phyloP scores from a whole-genome alignment of 2,888 invertebrate species.

The Caenorhabditis angaria region DNA sequence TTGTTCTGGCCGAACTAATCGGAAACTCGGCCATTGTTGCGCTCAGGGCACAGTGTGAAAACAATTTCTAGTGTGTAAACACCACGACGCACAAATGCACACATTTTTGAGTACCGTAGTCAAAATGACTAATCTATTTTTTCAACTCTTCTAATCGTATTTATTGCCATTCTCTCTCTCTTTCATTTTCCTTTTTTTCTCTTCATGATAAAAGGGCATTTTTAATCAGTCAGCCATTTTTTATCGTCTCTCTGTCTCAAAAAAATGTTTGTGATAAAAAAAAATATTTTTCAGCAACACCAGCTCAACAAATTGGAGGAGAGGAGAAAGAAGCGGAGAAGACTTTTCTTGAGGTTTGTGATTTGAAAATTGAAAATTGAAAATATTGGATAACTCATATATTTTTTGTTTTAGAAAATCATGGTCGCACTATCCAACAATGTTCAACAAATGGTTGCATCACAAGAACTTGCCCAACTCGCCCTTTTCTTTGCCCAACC shows the following conservation, averaged over 20 bases:
- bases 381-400: too few relatives aligned
- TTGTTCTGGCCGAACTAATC: too few relatives aligned
- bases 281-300: neutral
- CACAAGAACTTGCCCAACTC: neutral
- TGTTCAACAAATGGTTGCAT: neutral
- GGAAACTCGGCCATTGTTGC: too few relatives aligned
- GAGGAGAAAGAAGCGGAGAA: neutral
- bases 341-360: neutral
- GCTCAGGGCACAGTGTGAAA: too few relatives aligned
- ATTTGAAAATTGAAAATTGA: too few relatives aligned
- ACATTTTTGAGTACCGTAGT: too few relatives aligned
- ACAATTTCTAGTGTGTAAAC: too few relatives aligned
- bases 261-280: too few relatives aligned
- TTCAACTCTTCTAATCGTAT: neutral
- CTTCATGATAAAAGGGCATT: slow-evolving; percentile 1
- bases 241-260: neutral
- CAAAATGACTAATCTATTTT: neutral
- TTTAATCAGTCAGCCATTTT: neutral
- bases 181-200: neutral
- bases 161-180: neutral
- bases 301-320: neutral
- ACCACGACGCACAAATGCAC: too few relatives aligned
- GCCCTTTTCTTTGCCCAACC: neutral
- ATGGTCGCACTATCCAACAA: neutral
- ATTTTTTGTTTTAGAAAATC: neutral